Evolutionary conservation across 1,140 invertebrate genomes (phyloP).

Genomic region (Trachymyrmex septentrionalis): DNA sequence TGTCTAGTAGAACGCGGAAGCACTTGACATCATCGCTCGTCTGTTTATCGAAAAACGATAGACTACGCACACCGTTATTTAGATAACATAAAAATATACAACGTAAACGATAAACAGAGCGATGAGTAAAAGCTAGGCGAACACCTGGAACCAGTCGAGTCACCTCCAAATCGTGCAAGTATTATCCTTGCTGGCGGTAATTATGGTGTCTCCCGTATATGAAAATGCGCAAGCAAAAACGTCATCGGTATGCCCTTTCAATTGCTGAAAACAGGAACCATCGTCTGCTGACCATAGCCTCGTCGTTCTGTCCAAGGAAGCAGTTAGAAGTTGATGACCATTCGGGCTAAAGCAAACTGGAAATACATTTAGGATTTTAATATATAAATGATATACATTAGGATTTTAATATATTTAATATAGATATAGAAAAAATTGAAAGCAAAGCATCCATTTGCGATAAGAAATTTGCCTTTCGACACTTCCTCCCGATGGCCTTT

Average conservation of each 20-base stretch:
- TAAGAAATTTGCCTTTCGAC: constrained; percentile 88
- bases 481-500: constrained; percentile 92
- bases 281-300: constrained; percentile 91
- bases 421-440: neutral
- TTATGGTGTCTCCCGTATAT: constrained; percentile 91
- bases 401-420: neutral
- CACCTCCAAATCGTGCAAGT: constrained; percentile 91
- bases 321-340: constrained; percentile 90
- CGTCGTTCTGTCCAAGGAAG: constrained; percentile 91
- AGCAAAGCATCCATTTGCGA: neutral
- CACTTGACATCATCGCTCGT: neutral
- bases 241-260: constrained; percentile 92
- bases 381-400: no score
- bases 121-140: constrained; percentile 76
- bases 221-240: constrained; percentile 94
- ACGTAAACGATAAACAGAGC: constrained; percentile 76
- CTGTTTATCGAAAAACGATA: constrained; percentile 39
- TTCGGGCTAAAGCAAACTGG: constrained; percentile 93
- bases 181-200: constrained; percentile 92
- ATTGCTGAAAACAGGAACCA: constrained; percentile 90
- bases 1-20: neutral
- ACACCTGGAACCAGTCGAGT: constrained; percentile 89
- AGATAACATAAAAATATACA: constrained; percentile 76
- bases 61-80: neutral
- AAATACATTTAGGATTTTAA: neutral